Evolutionary conservation across 1,140 invertebrate genomes (phyloP), one percentile per base, ranked within the genome.

Genomic region (Drosophila cardini): DNA sequence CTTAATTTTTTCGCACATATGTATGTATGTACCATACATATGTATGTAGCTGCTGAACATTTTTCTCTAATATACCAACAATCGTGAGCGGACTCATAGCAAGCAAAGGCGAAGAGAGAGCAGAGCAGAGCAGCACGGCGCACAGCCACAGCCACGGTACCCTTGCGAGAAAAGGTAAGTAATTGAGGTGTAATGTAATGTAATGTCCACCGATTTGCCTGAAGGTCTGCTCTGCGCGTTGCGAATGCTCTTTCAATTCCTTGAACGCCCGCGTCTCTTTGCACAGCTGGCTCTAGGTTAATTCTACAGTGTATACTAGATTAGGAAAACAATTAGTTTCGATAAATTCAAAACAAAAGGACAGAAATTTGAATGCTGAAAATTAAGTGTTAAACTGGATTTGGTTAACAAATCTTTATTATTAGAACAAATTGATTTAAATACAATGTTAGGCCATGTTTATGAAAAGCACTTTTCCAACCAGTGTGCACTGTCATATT

Each of bases 61-160:
- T 84, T 80, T 83, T 85, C 81, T 85, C 80, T 85, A 77, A 84
- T 84, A 86, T 86, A 86, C 83, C 83, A 85, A 86, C 82, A 86
- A 79, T 79, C 69, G 82, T 76, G 78, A 71, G 83, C 76, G 69
- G 38, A 58, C 58, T 45, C 55, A 83, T 34, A 75, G 58, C 58
- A 58, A 26, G 58, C 58, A 58, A 58, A 43, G 42, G 48, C 32
- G 10, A 74, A 43, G 11, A 69, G 11, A 69, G 48, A 68, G 72
- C 16, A 52, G 46, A 52, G 48, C 16, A 63, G 55, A 65, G 71
- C 69, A 78, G 42, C 55, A 60, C 63, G 50, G 36, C 46, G 56
- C 65, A 68, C 72, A 72, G 63, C 32, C 68, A 55, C 60, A 65
- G 61, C 36, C 34, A 70, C 75, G 60, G 46, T 80, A 80, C 77